Evolutionary conservation across 2,113 vertebrate species (phyloP), one percentile per base, ranked within the genome.

Genomic region (Odontophorus gujanensis): DNA sequence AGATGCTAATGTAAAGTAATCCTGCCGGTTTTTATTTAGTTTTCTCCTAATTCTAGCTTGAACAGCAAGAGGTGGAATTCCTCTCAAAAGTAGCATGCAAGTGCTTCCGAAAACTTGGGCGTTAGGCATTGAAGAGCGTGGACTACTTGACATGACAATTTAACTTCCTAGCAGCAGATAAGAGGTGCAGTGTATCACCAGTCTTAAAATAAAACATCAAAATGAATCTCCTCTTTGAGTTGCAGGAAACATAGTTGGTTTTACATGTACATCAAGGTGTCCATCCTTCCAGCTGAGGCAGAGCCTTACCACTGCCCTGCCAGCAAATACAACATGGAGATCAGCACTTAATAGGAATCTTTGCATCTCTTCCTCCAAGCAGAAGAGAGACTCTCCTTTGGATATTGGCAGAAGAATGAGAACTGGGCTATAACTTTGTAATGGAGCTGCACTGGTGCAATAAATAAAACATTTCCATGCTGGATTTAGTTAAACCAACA

Each of bases 391-490:
- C 34, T 80, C 0, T 1, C 36, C 66, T 65, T 86, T 81, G 48
- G 73, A 8, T 86, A 65, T 58, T 51, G 77, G 50, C 65, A 80
- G 75, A 71, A 87, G 84, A 62, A 87, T 74, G 17, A 74, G 21
- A 74, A 38, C 38, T 78, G 77, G 55, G 18, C 51, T 89, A 72
- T 67, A 80, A 76, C 22, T 89, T 91, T 25, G 22, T 95, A 69
- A 21, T 45, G 19, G 69, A 77, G 55, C 48, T 81, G 17, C 36
- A 26, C 22, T 87, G 36, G 74, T 94, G 58, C 76, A 95, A 78
- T 93, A 90, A 86, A 72, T 75, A 87, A 83, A 92, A 72, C 32
- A 62, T 92, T 95, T 87, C 50, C 61, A 26, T 81, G 36, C 28
- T 81, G 65, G 24, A 57, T 79, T 94, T 90, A 92, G 81, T 95